Evolutionary conservation across 2,888 invertebrate species (phyloP), one percentile per base, ranked within the genome.

Genomic region (Ormia ochracea): DNA sequence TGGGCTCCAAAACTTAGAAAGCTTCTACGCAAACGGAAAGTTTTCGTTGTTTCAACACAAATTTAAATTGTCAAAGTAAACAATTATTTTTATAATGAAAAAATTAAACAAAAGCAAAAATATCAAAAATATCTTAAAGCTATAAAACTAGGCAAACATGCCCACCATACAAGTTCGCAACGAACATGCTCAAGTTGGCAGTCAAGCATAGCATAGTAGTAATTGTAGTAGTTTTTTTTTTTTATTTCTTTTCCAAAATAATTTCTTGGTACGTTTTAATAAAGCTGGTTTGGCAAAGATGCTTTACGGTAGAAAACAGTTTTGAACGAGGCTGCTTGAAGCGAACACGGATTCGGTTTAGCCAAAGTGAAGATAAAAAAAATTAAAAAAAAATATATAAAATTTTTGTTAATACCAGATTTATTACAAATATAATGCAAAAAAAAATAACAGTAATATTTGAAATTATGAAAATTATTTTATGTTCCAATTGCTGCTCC

Each of bases 51-150:
- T n/a, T n/a, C n/a, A n/a, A n/a, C n/a, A n/a, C n/a, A n/a, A n/a
- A n/a, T n/a, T n/a, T n/a, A n/a, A n/a, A n/a, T n/a, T n/a, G n/a
- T n/a, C n/a, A n/a, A n/a, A n/a, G n/a, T n/a, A n/a, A n/a, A n/a
- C n/a, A n/a, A n/a, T n/a, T n/a, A n/a, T n/a, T n/a, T n/a, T n/a
- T n/a, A n/a, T n/a, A n/a, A n/a, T n/a, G n/a, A n/a, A n/a, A n/a
- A n/a, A n/a, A n/a, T n/a, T n/a, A n/a, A n/a, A n/a, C n/a, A n/a
- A n/a, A n/a, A 19, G 43, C 74, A 48, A 66, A 38, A 59, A 43
- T 68, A 73, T 68, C 68, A 76, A 80, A 80, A 76, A 76, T 61
- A 76, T 76, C 80, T 76, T 73, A 80, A 80, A 80, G 72, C 58
- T 61, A 63, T 28, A 72, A 59, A 79, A n/a, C n/a, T n/a, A n/a